Percentiles rank a stretch among this genome's conserved stretches.
These are phyloP conservation scores for Temnothorax curvispinosus DNA, from an alignment of 1,140 invertebrate genomes.

Conservation along the genomic window DNA sequence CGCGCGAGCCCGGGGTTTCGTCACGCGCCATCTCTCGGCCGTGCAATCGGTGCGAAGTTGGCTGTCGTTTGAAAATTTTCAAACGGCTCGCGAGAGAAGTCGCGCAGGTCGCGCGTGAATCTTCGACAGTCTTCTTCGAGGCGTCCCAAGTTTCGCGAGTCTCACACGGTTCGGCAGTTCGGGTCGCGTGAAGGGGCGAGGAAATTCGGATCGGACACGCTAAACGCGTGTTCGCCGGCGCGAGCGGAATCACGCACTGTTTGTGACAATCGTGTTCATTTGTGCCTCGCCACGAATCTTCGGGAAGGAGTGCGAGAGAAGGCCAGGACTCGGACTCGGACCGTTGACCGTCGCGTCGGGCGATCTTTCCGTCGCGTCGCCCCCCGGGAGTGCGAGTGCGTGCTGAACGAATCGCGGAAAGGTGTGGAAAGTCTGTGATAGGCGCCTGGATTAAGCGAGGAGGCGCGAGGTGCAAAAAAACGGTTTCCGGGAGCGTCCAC, in stretches of 20 bases:
- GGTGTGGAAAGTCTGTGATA: constrained; percentile 74
- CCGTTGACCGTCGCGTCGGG: background rate
- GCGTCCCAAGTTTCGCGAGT: no score
- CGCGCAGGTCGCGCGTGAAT: no score
- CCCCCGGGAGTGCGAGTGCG: background rate
- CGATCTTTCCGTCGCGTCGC: background rate
- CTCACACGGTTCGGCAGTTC: no score
- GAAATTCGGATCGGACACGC: background rate
- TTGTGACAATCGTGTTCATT: constrained; percentile 55
- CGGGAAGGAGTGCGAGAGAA: background rate
- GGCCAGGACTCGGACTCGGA: background rate
- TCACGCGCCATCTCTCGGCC: background rate
- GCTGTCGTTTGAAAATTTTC: background rate
- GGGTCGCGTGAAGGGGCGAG: no score
- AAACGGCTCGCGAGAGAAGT: background rate
- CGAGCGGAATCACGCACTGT: constrained; percentile 1
- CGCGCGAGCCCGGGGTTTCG: no score
- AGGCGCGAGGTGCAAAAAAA: constrained; percentile 45
- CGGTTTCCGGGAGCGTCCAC: constrained; percentile 9
- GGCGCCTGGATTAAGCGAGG: constrained; percentile 75
- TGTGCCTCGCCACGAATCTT: constrained; percentile 32
- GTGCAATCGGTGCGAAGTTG: no score
- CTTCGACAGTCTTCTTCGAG: no score
- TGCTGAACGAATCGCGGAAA: background rate
- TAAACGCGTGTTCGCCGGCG: background rate